Base-by-base conservation (phyloP, 2,797 vertebrate species). In the Alosa sapidissima region DNA sequence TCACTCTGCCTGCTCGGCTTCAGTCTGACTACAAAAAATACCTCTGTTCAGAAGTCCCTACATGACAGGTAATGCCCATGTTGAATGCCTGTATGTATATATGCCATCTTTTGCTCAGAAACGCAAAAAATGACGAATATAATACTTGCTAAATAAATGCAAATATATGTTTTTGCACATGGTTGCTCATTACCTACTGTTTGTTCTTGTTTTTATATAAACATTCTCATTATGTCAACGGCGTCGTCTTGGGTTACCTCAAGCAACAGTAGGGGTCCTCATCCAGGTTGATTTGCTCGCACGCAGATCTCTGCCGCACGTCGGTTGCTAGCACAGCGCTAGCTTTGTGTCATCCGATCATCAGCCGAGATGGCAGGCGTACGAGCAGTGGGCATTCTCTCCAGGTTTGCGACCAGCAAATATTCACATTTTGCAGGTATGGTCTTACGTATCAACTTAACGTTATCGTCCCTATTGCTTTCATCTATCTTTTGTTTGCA, bases 301-400 rank as follows among this genome's bases (percentile, higher is more conserved):
- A 28, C 28, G 28, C 28, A 28, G 28, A 28, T 28, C 1, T 28
- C 28, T 28, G 28, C 28, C 28, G 28, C 28, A 33, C 62, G 33
- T 65, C 9, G 8, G 62, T 48, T 28, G 62, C 24, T 62, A 62
- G n/a, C 62, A 33, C 24, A 81, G 21, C 14, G 81, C 54, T 75
- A 41, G 82, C 81, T 84, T 54, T 49, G 45, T 72, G 58, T 28
- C 41, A 11, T 47, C 52, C 2, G 51, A 62, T 21, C 81, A 33
- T 41, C 47, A 81, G 21, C 6, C 5, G 78, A 84, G 60, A 91
- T 92, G 91, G 85, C 89, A 84, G 85, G 75, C 49, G 68, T 84
- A 13, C 84, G 90, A 83, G 88, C 86, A 51, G 72, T 60, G 5
- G 85, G 87, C 0, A 85, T 84, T 82, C 84, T 92, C 33, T 82